Percentiles rank a stretch among this genome's conserved stretches.
Evolutionary conservation across 2,113 vertebrate species (phyloP).

Genomic region (Peromyscus californicus): DNA sequence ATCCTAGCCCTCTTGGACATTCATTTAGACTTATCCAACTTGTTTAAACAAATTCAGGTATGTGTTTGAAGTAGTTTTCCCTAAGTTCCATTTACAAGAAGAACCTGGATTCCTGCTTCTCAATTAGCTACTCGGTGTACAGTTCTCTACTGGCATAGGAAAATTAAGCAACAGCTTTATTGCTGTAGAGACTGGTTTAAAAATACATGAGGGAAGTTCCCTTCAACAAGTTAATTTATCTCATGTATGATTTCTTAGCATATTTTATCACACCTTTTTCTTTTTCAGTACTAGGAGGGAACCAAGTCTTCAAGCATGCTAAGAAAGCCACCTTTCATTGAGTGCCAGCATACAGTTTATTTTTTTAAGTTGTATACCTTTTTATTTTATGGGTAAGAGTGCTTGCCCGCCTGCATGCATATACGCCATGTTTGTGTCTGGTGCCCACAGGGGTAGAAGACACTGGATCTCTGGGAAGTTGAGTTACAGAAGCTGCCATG

Average conservation of each 20-base stretch:
- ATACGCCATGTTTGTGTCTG: not conserved
- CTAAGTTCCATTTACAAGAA: not conserved
- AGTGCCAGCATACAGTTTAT: not conserved
- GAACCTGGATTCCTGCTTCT: not conserved
- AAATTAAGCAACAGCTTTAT: not conserved
- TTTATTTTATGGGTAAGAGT: not conserved
- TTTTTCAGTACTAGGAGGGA: not conserved
- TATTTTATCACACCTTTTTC: not conserved
- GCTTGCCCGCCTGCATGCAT: not conserved
- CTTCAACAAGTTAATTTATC: not conserved
- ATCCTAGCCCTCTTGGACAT: not conserved
- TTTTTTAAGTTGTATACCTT: not conserved
- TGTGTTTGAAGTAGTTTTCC: not conserved
- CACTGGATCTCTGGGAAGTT: not conserved
- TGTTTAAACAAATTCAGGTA: too few relatives aligned
- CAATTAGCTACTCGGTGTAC: too few relatives aligned
- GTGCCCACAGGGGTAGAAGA: not conserved
- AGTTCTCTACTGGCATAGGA: too few relatives aligned
- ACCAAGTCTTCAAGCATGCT: not conserved
- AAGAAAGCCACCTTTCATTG: not conserved
- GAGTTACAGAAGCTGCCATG: not conserved
- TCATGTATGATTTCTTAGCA: not conserved
- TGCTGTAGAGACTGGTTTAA: not conserved
- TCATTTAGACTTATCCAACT: not conserved
- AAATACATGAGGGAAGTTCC: not conserved